Evolutionary conservation across 92 coral and sea anemone species (phyloP), one percentile per base, ranked within the genome.

Genomic region (Heteractis magnifica): DNA sequence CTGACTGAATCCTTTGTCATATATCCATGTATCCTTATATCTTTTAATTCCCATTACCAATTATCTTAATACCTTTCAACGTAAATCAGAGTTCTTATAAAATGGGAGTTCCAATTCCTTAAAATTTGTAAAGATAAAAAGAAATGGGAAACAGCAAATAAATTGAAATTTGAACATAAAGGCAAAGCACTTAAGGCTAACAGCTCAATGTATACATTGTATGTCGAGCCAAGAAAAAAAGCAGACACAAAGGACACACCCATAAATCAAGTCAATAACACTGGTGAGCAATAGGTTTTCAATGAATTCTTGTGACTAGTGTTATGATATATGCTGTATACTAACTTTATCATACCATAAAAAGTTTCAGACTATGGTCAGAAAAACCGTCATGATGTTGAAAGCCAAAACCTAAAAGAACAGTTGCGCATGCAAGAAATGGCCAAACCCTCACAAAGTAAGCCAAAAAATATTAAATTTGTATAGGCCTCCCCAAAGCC

Each of bases 21-120:
- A 15, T 92, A 92, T 85, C 98, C 98, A 48, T 95, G 97, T 95
- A 93, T 95, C 98, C 94, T 93, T 85, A 50, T 23, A 10, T 48
- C 10, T 53, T 55, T 12, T 26, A 18, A 10, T 15, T 34, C 1
- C 44, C 2, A 34, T 34, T 34, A 34, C 44, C 44, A 34, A 34
- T 34, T 34, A 34, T 34, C 44, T 34, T 34, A 34, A 34, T 34
- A 2, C 44, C 44, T 34, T 34, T 34, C 44, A 34, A 34, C 4
- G 4, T 65, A 68, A 68, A 5, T 20, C 7, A 20, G 8, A 20
- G 16, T 6, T 8, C 49, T 6, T 3, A 20, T 10, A 2, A n/a
- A 13, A 0, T 20, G 14, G 8, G 11, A 5, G 16, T 18, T 62
- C 4, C 18, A 7, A 53, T 8, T 53, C 73, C 73, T 68, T 68